These are phyloP conservation scores for Mesaphorura yosii DNA, from an alignment of 1,140 invertebrate species.

Conservation along the genomic window DNA sequence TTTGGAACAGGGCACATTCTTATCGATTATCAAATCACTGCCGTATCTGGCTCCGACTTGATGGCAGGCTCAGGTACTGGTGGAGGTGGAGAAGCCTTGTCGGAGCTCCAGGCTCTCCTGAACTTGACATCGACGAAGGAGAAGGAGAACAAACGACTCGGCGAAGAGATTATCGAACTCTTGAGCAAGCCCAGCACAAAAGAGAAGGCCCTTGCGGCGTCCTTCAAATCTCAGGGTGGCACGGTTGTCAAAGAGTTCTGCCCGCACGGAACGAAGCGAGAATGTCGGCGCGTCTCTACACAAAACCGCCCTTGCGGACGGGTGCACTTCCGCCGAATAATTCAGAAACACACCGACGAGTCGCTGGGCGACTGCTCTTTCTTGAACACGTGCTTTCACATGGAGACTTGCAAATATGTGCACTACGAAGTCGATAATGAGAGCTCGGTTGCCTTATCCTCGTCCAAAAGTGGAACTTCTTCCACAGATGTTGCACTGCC, in stretches of 20 bases:
- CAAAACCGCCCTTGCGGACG: conserved; percentile 61
- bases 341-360: conserved; percentile 92
- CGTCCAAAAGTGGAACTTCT: conserved; percentile 10
- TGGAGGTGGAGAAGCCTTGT: too few relatives aligned
- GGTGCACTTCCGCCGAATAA: conserved; percentile 94
- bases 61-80: too few relatives aligned
- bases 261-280: conserved; percentile 80
- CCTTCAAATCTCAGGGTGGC: conserved; percentile 88
- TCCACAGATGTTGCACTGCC: conserved; percentile 26
- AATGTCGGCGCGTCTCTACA: conserved; percentile 60
- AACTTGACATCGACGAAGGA: conserved; percentile 88
- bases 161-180: conserved; percentile 88
- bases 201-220: conserved; percentile 81
- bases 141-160: conserved; percentile 87
- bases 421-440: conserved; percentile 76
- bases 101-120: conserved; percentile 70
- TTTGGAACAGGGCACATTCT: too few relatives aligned
- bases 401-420: conserved; percentile 97
- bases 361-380: conserved; percentile 93
- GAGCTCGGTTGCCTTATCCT: conserved; percentile 24
- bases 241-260: conserved; percentile 66
- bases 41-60: too few relatives aligned
- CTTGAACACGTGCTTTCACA: conserved; percentile 96
- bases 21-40: too few relatives aligned
- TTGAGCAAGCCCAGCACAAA: conserved; percentile 91